Evolutionary conservation across 1,140 invertebrate species (phyloP).

Genomic region (Drosophila leontia): DNA sequence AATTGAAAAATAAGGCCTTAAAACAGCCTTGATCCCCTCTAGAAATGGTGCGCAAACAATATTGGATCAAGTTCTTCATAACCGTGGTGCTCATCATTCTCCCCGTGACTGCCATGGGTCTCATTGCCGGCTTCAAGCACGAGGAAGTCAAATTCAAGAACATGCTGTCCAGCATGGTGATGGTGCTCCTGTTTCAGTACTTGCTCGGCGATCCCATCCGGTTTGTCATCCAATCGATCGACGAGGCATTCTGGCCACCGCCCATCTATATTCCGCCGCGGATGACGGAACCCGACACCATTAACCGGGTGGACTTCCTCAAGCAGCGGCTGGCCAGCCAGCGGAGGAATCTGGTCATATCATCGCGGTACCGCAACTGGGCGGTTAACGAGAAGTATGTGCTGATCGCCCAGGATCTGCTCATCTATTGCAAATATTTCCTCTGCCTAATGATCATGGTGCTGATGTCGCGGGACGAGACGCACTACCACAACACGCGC

Average conservation of each 20-base stretch:
- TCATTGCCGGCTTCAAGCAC: constrained; percentile 56
- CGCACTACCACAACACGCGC: constrained; percentile 41
- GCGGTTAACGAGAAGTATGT: constrained; percentile 52
- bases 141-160: constrained; percentile 57
- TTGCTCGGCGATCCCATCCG: constrained; percentile 53
- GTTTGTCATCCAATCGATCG: constrained; percentile 35
- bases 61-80: neutral
- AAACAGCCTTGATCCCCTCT: neutral
- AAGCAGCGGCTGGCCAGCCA: constrained; percentile 39
- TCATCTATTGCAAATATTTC: constrained; percentile 59
- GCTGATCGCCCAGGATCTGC: constrained; percentile 52
- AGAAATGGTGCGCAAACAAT: neutral
- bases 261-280: constrained; percentile 9
- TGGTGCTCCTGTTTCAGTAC: constrained; percentile 55
- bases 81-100: neutral
- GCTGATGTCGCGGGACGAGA: constrained; percentile 26
- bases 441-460: constrained; percentile 57
- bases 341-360: constrained; percentile 29
- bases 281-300: neutral
- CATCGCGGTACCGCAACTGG: constrained; percentile 54
- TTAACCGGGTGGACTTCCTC: constrained; percentile 42
- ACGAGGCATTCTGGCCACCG: constrained; percentile 12
- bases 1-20: neutral
- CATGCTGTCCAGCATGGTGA: constrained; percentile 47
- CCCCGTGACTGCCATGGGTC: constrained; percentile 23